phyloP scores from a whole-genome alignment of 2,797 vertebrate species.

The Bryconaethiops microstoma region DNA sequence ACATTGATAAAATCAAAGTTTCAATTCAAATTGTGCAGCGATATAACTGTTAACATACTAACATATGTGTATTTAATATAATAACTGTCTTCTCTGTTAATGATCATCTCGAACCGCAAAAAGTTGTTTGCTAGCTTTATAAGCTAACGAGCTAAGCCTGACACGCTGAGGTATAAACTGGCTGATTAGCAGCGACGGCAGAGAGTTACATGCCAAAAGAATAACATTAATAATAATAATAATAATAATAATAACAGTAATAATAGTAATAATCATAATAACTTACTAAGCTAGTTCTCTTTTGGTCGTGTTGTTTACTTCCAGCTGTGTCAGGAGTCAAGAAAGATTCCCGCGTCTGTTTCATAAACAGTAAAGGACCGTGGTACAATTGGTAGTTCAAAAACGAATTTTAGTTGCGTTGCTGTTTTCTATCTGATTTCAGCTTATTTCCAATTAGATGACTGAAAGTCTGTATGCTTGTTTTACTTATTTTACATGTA shows the following conservation, averaged over 20 bases:
- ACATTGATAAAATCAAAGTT: not conserved
- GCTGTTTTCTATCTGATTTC: not conserved
- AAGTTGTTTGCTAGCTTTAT: not conserved
- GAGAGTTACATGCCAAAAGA: not conserved
- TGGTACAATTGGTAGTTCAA: not conserved
- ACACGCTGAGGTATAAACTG: not conserved
- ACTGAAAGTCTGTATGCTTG: no score
- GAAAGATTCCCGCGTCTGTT: conserved; percentile 67
- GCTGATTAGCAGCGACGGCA: not conserved
- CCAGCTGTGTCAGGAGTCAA: not conserved
- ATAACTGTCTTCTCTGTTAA: not conserved
- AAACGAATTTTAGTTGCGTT: not conserved
- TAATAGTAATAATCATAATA: no score
- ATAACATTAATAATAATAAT: no score
- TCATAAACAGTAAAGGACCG: conserved; percentile 38
- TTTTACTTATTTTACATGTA: not conserved
- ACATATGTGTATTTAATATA: not conserved
- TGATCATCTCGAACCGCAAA: not conserved
- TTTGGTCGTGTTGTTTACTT: not conserved
- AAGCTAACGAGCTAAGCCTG: not conserved
- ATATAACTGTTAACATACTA: not conserved
- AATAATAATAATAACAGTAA: not conserved
- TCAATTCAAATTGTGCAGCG: no score
- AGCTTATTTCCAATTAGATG: rapidly evolving
- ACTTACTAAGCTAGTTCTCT: not conserved